These are phyloP conservation scores for Platalea minor DNA, from an alignment of 2,797 vertebrate genomes.

Conservation along the genomic window DNA sequence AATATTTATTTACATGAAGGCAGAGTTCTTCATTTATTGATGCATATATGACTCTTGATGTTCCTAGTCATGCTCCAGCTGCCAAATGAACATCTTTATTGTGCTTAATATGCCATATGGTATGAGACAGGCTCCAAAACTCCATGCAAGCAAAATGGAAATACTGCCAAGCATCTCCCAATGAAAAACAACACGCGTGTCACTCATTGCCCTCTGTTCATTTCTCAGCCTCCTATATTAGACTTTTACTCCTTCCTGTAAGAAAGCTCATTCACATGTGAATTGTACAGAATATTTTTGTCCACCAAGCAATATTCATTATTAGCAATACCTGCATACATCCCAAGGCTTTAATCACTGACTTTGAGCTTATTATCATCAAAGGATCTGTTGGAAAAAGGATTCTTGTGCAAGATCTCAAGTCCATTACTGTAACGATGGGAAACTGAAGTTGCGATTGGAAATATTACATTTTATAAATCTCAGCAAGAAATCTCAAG, in stretches of 20 bases:
- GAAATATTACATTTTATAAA: conserved; percentile 15
- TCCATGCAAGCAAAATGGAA: conserved; percentile 7
- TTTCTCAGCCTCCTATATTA: conserved; percentile 28
- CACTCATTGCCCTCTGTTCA: conserved; percentile 12
- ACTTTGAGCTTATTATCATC: background rate
- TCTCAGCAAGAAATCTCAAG: background rate
- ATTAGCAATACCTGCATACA: background rate
- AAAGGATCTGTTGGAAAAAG: background rate
- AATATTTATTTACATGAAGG: conserved; percentile 40
- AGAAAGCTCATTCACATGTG: background rate
- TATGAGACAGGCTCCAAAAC: conserved; percentile 54
- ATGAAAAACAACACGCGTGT: conserved; percentile 15
- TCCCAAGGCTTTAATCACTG: background rate
- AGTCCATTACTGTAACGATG: background rate
- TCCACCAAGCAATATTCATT: background rate
- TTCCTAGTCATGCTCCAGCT: conserved; percentile 53
- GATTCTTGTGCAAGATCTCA: background rate
- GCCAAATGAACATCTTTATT: conserved; percentile 75
- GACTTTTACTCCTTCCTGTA: background rate
- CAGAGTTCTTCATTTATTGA: conserved; percentile 48
- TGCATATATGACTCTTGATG: conserved; percentile 53
- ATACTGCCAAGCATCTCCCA: conserved; percentile 52
- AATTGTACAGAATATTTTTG: background rate
- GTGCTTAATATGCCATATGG: conserved; percentile 69
- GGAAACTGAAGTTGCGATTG: background rate